These are phyloP conservation scores for Diadema setosum DNA, from an alignment of 35 echinoderm and acorn worm genomes.

Conservation along the genomic window DNA sequence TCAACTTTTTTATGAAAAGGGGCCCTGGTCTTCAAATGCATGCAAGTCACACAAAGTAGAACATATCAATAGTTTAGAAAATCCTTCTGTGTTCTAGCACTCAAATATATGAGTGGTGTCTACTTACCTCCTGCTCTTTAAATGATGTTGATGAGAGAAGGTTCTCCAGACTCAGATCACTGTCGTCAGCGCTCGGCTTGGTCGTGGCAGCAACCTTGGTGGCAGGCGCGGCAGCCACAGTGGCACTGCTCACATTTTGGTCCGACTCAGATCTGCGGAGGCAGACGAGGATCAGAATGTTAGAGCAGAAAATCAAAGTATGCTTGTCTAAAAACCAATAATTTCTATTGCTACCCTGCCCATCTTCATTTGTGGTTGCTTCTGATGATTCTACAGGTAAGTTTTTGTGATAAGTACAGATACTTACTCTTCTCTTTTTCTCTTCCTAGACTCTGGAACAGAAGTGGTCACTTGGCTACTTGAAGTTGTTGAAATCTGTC, in stretches of 20 bases:
- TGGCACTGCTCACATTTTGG: neutral
- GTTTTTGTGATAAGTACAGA: neutral
- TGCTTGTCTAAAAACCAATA: neutral
- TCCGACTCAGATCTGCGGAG: neutral
- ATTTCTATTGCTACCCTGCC: neutral
- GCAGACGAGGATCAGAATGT: neutral
- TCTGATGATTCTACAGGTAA: neutral
- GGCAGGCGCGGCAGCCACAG: neutral
- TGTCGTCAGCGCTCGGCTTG: neutral
- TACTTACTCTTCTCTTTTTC: slow-evolving; percentile 5
- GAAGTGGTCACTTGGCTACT: neutral
- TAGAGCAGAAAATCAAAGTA: neutral
- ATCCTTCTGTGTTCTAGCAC: neutral
- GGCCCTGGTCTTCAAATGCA: neutral
- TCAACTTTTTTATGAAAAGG: neutral
- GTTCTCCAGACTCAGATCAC: slow-evolving; percentile 59
- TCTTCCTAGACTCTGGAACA: neutral
- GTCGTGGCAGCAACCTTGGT: neutral
- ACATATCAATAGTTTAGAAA: neutral
- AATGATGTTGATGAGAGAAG: slow-evolving; percentile 79
- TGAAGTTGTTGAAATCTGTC: neutral
- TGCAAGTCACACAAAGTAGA: neutral
- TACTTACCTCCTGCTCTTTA: slow-evolving; percentile 99
- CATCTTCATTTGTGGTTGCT: neutral
- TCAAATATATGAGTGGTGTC: too few relatives aligned